phyloP scores from a whole-genome alignment of 2,113 vertebrate genomes.

The Hyla sarda region DNA sequence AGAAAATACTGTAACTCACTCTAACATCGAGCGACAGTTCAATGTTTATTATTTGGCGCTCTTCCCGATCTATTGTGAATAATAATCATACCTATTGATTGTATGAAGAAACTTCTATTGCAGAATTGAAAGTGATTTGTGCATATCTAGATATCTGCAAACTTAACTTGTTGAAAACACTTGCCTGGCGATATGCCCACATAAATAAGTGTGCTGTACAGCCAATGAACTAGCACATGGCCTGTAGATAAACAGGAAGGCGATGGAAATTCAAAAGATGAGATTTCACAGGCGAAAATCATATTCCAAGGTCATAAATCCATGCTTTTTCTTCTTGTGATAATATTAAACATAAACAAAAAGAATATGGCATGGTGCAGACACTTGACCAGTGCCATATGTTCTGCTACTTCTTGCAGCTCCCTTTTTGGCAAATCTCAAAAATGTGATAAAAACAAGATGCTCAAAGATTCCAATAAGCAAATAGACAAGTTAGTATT shows the following conservation, averaged over 20 bases:
- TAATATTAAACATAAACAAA: slow-evolving; percentile 34
- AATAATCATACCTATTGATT: background rate
- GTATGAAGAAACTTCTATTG: background rate
- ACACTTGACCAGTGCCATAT: slow-evolving; percentile 27
- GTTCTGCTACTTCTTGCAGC: slow-evolving; percentile 33
- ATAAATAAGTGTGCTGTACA: slow-evolving; percentile 20
- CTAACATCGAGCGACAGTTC: background rate
- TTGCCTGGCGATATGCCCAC: background rate
- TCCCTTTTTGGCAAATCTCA: slow-evolving; percentile 37
- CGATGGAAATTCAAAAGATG: slow-evolving; percentile 13
- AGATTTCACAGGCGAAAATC: slow-evolving; percentile 16
- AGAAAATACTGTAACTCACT: slow-evolving; percentile 9
- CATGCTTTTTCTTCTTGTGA: slow-evolving; percentile 19
- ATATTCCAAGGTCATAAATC: slow-evolving; percentile 51
- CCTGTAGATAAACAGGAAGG: slow-evolving; percentile 47
- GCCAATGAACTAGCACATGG: slow-evolving; percentile 47
- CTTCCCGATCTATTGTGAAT: background rate
- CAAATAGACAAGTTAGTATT: background rate
- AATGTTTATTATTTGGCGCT: background rate
- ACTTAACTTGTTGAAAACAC: background rate
- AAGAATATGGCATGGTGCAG: slow-evolving; percentile 32
- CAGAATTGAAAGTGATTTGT: background rate
- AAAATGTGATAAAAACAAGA: slow-evolving; percentile 13
- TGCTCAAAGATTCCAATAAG: background rate
- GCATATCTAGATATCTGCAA: background rate